These are phyloP conservation scores for Setophaga coronata DNA, from an alignment of 2,113 vertebrate species.

Conservation along the genomic window DNA sequence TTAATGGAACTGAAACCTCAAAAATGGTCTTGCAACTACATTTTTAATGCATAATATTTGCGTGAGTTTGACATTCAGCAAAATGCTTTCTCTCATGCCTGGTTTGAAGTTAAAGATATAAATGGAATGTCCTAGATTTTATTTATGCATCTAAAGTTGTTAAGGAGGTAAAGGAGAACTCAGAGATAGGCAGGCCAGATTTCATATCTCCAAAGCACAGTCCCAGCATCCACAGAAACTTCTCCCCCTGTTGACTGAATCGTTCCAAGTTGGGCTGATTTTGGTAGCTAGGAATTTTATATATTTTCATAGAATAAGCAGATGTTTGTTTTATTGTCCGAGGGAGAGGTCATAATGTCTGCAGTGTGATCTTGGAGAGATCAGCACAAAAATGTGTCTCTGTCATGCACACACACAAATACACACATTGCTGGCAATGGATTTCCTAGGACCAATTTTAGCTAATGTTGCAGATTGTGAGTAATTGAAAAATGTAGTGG, in stretches of 20 bases:
- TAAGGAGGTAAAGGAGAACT: conserved; percentile 19
- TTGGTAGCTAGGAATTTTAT: background rate
- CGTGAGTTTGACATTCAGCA: background rate
- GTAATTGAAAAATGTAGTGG: conserved; percentile 9
- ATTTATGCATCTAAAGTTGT: conserved; percentile 44
- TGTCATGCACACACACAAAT: background rate
- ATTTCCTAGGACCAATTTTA: conserved; percentile 18
- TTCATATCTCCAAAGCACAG: background rate
- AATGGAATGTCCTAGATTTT: conserved; percentile 53
- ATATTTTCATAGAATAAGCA: background rate
- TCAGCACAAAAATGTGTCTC: background rate
- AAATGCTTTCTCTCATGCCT: conserved; percentile 15
- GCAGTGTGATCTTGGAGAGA: background rate
- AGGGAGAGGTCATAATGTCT: background rate
- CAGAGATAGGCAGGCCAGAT: conserved; percentile 17
- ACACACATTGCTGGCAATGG: background rate
- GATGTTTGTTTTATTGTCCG: conserved; percentile 30
- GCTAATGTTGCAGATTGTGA: background rate
- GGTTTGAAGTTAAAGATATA: conserved; percentile 26
- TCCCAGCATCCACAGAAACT: background rate
- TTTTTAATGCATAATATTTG: conserved; percentile 55
- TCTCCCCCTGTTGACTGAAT: background rate
- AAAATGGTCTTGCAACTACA: conserved; percentile 5
- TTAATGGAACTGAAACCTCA: conserved; percentile 43
- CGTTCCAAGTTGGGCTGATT: background rate